Conservation (phyloP, 2,797 vertebrate genomes). For the Gambelia wislizenii region DNA sequence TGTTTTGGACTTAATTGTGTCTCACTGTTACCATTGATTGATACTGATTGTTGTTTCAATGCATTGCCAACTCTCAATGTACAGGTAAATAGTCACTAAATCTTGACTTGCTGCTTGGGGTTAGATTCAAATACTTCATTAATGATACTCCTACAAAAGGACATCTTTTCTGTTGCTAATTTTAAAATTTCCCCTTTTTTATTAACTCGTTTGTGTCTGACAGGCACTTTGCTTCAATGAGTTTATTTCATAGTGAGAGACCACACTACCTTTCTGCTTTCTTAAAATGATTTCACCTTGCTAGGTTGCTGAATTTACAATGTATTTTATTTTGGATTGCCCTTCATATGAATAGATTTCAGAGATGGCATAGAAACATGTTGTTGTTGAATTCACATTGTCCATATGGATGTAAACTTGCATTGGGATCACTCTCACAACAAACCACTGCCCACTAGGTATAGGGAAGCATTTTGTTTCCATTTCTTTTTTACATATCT, state of each 20-base stretch:
- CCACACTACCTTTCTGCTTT: fast-evolving
- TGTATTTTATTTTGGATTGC: neutral
- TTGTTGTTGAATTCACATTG: fast-evolving
- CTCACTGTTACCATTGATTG: neutral
- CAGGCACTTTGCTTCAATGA: neutral
- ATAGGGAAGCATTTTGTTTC: no score
- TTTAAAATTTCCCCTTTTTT: fast-evolving
- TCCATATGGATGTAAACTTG: neutral
- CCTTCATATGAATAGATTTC: neutral
- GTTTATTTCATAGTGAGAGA: fast-evolving
- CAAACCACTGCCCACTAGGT: neutral
- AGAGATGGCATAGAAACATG: fast-evolving
- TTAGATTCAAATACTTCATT: fast-evolving
- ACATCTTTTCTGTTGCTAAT: fast-evolving
- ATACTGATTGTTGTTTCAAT: neutral
- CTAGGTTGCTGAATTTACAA: fast-evolving
- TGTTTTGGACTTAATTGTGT: neutral
- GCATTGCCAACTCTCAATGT: neutral
- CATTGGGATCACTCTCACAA: neutral
- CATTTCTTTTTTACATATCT: no score
- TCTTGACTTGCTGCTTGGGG: fast-evolving
- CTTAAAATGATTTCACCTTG: neutral
- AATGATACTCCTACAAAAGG: fast-evolving
- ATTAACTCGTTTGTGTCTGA: neutral
- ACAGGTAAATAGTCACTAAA: fast-evolving